Evolutionary conservation across 2,797 vertebrate species (phyloP).

Genomic region (Natrix natrix): DNA sequence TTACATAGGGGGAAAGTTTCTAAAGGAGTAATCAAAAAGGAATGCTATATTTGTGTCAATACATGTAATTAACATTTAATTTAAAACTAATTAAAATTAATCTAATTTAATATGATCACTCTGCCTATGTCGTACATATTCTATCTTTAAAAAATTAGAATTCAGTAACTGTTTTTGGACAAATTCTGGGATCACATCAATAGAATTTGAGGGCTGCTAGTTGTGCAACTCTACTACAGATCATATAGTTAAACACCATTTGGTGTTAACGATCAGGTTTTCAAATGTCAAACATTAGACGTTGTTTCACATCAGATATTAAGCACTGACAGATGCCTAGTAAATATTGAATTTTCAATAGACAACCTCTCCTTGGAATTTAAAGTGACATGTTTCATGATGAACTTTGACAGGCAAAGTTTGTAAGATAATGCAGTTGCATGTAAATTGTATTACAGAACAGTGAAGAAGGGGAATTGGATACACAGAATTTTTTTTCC

Average conservation of each 20-base stretch:
- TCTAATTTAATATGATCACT: background rate
- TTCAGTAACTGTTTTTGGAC: background rate
- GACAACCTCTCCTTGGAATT: background rate
- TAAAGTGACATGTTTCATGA: background rate
- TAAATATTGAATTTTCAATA: background rate
- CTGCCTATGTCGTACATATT: background rate
- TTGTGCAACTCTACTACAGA: background rate
- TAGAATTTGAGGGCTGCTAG: background rate
- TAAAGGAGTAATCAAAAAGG: background rate
- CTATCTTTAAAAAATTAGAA: background rate
- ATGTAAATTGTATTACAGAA: background rate
- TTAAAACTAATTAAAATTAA: background rate
- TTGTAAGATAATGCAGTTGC: background rate
- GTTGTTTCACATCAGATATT: background rate
- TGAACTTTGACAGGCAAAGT: background rate
- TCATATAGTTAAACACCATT: background rate
- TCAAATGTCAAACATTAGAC: background rate
- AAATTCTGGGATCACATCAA: background rate
- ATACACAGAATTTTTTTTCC: background rate
- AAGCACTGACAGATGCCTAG: slow-evolving; percentile 6
- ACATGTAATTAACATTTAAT: background rate
- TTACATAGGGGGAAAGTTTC: background rate
- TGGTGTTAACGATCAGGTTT: background rate
- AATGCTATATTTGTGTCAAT: background rate
- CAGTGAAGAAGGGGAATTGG: background rate